phyloP scores from a whole-genome alignment of 1,140 invertebrate species.

The Luehdorfia chinensis region DNA sequence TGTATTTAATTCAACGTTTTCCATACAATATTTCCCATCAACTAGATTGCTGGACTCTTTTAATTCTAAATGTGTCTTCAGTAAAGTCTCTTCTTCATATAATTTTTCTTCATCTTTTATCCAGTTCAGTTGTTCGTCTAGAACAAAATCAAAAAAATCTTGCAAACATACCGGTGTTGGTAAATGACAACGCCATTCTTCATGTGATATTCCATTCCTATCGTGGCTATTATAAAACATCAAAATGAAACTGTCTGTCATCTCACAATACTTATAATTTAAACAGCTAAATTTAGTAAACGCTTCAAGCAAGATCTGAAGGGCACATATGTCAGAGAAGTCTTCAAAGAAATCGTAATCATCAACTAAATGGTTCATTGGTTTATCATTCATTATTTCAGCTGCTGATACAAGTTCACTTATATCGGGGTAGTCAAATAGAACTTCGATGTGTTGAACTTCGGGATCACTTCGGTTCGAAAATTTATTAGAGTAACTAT shows the following conservation, averaged over 20 bases:
- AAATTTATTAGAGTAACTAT: constrained; percentile 22
- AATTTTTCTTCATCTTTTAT: constrained; percentile 65
- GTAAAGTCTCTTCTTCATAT: constrained; percentile 42
- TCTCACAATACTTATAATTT: constrained; percentile 66
- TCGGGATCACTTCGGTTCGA: constrained; percentile 27
- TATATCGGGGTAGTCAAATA: constrained; percentile 63
- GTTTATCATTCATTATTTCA: constrained; percentile 49
- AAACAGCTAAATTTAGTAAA: constrained; percentile 66
- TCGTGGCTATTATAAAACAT: constrained; percentile 67
- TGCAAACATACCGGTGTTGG: constrained; percentile 74
- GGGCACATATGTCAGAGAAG: constrained; percentile 47
- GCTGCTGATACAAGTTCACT: constrained; percentile 60
- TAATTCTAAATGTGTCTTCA: constrained; percentile 35
- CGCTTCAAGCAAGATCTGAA: constrained; percentile 50
- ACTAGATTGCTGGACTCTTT: constrained; percentile 38
- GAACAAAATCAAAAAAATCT: constrained; percentile 78
- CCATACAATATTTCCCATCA: constrained; percentile 38
- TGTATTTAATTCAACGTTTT: constrained; percentile 40
- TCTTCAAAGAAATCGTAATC: constrained; percentile 68
- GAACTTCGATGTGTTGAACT: constrained; percentile 32
- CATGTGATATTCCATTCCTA: constrained; percentile 41
- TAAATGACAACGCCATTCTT: constrained; percentile 62
- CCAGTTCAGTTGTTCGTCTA: constrained; percentile 73
- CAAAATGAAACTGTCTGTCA: constrained; percentile 56
- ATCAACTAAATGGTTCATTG: constrained; percentile 50